Evolutionary conservation across 1,140 invertebrate species (phyloP).

Genomic region (Orius insidiosus): DNA sequence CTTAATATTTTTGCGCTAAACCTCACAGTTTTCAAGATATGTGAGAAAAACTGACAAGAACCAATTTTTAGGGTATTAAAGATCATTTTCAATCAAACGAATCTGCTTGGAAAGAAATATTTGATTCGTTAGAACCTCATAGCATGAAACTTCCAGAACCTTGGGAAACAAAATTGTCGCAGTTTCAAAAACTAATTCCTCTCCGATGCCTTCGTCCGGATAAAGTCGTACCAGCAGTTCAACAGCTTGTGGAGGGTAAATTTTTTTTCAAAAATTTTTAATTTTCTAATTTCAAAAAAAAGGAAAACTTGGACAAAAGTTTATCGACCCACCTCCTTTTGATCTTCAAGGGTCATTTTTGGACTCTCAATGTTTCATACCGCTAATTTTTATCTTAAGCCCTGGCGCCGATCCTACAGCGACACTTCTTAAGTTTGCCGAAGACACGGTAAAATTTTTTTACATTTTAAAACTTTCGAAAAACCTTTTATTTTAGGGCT

Average conservation of each 20-base stretch:
- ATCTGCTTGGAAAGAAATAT: constrained; percentile 53
- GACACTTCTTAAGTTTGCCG: constrained; percentile 69
- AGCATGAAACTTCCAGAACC: constrained; percentile 42
- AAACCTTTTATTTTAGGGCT: constrained; percentile 42
- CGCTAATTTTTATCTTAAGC: constrained; percentile 79
- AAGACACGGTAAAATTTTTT: constrained; percentile 36
- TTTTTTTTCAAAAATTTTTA: constrained; percentile 9
- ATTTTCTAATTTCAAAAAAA: constrained; percentile 32
- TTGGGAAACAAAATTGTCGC: constrained; percentile 40
- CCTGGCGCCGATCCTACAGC: constrained; percentile 85
- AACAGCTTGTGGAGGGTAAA: constrained; percentile 53
- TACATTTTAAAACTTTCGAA: neutral
- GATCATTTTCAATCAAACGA: constrained; percentile 37
- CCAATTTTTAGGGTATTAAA: constrained; percentile 33
- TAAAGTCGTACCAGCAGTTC: constrained; percentile 71
- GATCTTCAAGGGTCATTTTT: constrained; percentile 65
- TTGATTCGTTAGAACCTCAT: constrained; percentile 53
- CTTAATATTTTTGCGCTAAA: no score
- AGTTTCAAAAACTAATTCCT: constrained; percentile 62
- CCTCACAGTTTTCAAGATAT: no score
- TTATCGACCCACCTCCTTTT: constrained; percentile 74
- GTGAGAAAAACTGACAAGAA: no score
- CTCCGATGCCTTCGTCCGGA: constrained; percentile 71
- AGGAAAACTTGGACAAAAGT: constrained; percentile 50
- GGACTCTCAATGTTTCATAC: constrained; percentile 70